Percentiles rank a stretch among this genome's conserved stretches.
phyloP scores from a whole-genome alignment of 2,113 vertebrate genomes.

The Fulica atra region DNA sequence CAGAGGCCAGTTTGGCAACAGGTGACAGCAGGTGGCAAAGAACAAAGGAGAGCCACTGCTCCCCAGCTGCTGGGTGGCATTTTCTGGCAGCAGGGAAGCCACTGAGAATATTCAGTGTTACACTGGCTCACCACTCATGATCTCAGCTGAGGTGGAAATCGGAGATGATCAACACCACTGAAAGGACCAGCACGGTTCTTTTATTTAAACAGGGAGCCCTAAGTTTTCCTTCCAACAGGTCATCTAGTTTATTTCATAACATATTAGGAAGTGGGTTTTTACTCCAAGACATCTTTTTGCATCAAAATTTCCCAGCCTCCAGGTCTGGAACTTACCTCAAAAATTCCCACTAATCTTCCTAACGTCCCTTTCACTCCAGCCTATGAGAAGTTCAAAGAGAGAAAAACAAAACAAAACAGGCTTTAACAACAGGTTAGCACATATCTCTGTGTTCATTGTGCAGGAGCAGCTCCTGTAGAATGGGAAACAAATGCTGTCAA shows the following conservation, averaged over 20 bases:
- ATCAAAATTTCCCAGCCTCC: not conserved
- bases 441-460: not conserved
- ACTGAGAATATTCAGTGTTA: not conserved
- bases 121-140: not conserved
- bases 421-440: not conserved
- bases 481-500: not conserved
- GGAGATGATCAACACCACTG: not conserved
- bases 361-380: conserved; percentile 98
- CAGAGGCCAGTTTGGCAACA: not conserved
- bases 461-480: not conserved
- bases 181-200: not conserved
- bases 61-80: not conserved
- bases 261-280: not conserved
- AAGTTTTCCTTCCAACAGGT: not conserved
- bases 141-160: not conserved
- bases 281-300: not conserved
- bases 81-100: not conserved
- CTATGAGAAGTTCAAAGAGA: conserved; percentile 71
- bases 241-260: not conserved
- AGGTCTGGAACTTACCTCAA: conserved; percentile 86
- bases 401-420: not conserved
- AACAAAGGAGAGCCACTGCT: not conserved
- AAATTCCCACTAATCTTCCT: conserved; percentile 95
- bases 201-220: not conserved
- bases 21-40: not conserved